Evolutionary conservation across 2,113 vertebrate genomes (phyloP), one percentile per base, ranked within the genome.

Genomic region (Coracopsis vasa): DNA sequence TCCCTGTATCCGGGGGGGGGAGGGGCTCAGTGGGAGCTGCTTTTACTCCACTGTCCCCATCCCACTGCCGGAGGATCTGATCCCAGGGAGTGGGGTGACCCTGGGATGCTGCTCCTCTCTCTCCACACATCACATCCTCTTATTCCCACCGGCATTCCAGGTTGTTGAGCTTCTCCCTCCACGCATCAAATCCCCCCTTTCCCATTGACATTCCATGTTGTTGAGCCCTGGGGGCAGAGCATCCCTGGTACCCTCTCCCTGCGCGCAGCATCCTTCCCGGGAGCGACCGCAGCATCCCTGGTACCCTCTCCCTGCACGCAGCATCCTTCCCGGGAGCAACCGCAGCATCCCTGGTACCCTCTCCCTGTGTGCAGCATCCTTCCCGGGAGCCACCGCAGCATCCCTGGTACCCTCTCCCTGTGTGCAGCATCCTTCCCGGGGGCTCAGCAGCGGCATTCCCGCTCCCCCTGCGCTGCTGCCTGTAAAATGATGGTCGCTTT

Each of bases 401-500:
- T 29, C 51, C 51, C 51, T 6, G 51, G 16, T 53, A 28, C 51
- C 51, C 51, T 29, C 51, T 28, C 51, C 51, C 51, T 29, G 51
- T 7, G 7, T 3, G 18, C 53, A 9, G 53, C 53, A 56, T 33
- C 53, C 5, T 56, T 56, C 53, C 53, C 28, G 51, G 51, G 51
- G 29, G 29, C 7, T 29, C 53, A 8, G 53, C 13, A 9, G 56
- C 33, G 9, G 56, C 33, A n/a, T 58, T 97, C 97, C 96, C 95
- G 97, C 97, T 98, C 87, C 21, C 77, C 96, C 72, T 6, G 69
- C 80, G 97, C 97, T 45, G 81, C 85, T 95, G 97, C 51, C 97
- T 97, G 97, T 96, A 95, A 97, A 96, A 96, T 97, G 97, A 97
- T 93, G 95, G 97, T 94, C 95, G 94, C 96, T 97, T 96, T 97